phyloP scores from a whole-genome alignment of 2,797 vertebrate genomes.

The Emys orbicularis region DNA sequence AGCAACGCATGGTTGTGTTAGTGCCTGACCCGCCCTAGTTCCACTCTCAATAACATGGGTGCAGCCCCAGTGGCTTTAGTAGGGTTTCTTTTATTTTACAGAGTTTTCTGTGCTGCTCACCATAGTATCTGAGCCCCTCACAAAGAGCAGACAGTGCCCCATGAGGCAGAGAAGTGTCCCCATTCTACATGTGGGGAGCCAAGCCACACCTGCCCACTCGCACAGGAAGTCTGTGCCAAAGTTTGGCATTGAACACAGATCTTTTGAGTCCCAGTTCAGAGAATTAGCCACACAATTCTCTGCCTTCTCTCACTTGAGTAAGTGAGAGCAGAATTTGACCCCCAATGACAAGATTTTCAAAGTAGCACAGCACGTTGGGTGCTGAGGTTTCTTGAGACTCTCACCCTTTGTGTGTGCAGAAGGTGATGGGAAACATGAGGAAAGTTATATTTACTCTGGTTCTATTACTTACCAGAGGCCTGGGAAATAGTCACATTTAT shows the following conservation, averaged over 20 bases:
- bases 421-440: background rate
- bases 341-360: background rate
- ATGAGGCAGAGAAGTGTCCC: background rate
- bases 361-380: background rate
- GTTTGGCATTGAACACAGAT: background rate
- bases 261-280: background rate
- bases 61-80: background rate
- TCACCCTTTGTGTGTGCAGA: background rate
- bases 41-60: background rate
- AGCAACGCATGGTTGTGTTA: background rate
- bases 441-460: background rate
- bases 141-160: rapidly evolving
- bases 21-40: background rate
- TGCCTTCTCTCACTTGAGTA: background rate
- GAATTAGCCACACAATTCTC: background rate
- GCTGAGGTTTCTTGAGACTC: background rate
- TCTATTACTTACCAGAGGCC: background rate
- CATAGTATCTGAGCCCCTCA: background rate
- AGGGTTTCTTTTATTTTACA: background rate
- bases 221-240: background rate
- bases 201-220: background rate
- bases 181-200: background rate
- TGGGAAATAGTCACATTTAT: background rate
- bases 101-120: background rate
- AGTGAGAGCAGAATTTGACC: background rate